A percentile compares a stretch with the other conserved stretches of the same genome.
phyloP scores from a whole-genome alignment of 2,888 invertebrate genomes.

The Ferdinandea cuprea region DNA sequence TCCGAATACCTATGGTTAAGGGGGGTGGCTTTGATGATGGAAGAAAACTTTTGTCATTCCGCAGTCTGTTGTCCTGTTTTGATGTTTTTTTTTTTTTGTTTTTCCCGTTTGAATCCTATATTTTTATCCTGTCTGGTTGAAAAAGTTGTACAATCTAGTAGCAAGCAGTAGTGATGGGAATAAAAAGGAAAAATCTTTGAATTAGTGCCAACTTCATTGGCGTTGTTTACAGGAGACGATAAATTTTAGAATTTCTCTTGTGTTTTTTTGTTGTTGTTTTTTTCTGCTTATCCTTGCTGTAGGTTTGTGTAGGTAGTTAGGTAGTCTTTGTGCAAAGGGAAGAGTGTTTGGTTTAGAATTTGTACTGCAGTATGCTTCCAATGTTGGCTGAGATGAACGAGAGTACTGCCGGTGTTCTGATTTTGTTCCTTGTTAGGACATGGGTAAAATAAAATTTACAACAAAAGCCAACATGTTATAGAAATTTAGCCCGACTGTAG shows the following conservation, averaged over 20 bases:
- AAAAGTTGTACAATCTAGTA: background rate
- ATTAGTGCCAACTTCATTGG: constrained; percentile 73
- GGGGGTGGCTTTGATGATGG: constrained; percentile 16
- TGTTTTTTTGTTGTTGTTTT: constrained; percentile 9
- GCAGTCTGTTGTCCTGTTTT: constrained; percentile 44
- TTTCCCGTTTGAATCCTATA: constrained; percentile 3
- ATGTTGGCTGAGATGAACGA: constrained; percentile 23
- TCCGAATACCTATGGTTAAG: constrained; percentile 3
- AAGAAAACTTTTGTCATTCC: constrained; percentile 56
- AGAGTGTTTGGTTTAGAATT: constrained; percentile 35
- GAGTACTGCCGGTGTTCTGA: background rate
- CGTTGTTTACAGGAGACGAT: constrained; percentile 71
- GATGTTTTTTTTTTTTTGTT: constrained; percentile 6
- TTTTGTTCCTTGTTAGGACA: background rate
- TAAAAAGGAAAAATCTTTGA: constrained; percentile 59
- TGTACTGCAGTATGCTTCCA: constrained; percentile 62
- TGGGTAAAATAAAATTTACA: constrained; percentile 1
- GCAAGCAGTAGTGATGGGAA: constrained; percentile 12
- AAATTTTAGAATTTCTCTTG: constrained; percentile 45
- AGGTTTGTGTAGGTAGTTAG: too few species aligned
- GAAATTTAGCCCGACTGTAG: background rate
- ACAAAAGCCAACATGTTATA: background rate
- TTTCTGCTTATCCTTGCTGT: constrained; percentile 4
- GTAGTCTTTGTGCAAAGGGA: background rate
- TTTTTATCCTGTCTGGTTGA: constrained; percentile 31